Evolutionary conservation across 2,113 vertebrate species (phyloP).

Genomic region (Oxyruncus cristatus): DNA sequence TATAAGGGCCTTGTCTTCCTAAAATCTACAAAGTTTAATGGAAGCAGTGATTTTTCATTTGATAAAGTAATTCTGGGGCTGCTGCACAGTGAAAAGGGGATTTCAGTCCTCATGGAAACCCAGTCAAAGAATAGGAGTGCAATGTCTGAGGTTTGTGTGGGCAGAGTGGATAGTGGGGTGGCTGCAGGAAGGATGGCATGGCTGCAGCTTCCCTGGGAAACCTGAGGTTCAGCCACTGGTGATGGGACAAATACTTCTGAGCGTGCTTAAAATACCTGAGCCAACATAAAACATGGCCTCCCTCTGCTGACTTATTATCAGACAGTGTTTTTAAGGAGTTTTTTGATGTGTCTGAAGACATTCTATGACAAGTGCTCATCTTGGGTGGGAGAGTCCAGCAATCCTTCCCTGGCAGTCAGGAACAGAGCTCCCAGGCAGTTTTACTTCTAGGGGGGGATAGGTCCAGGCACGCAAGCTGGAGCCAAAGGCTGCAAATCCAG

Average conservation of each 20-base stretch:
- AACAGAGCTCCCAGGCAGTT: neutral
- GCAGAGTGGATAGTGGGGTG: neutral
- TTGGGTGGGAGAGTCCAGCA: neutral
- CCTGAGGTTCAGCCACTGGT: neutral
- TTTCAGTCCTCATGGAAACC: neutral
- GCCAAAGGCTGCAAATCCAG: neutral
- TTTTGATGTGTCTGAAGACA: neutral
- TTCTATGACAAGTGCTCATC: neutral
- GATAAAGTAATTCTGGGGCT: neutral
- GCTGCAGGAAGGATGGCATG: neutral
- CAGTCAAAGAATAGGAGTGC: neutral
- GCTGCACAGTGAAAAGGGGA: neutral
- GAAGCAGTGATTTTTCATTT: neutral
- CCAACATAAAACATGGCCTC: neutral
- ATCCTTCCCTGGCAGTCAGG: neutral
- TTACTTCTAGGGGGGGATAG: neutral
- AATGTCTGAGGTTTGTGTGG: neutral
- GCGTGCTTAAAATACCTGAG: neutral
- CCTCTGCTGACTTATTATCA: neutral
- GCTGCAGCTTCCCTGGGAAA: neutral
- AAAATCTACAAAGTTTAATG: neutral
- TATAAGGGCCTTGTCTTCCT: neutral
- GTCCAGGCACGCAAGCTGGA: neutral
- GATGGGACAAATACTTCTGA: neutral
- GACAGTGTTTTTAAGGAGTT: neutral